These are phyloP conservation scores for Volucella bombylans DNA, from an alignment of 2,888 invertebrate genomes.

Conservation along the genomic window DNA sequence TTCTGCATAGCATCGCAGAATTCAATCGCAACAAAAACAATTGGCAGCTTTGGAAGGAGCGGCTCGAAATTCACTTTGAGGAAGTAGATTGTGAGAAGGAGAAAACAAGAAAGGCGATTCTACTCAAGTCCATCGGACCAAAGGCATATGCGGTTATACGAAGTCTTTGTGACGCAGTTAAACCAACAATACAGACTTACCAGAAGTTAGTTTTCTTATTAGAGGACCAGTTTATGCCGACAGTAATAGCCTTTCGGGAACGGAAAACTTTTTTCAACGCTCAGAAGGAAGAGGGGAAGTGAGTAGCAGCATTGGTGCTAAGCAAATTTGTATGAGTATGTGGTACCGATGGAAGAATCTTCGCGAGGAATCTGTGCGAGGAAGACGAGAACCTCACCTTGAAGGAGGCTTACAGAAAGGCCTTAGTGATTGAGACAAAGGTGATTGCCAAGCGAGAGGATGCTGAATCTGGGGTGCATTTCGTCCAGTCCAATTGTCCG, in stretches of 20 bases:
- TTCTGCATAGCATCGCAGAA: neutral
- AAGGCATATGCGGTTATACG: neutral
- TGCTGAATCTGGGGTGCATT: neutral
- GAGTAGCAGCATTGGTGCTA: neutral
- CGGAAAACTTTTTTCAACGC: neutral
- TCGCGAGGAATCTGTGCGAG: too few relatives aligned
- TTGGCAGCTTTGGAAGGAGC: conserved; percentile 12
- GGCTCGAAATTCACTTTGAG: conserved; percentile 2
- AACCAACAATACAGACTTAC: too few relatives aligned
- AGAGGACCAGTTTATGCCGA: neutral
- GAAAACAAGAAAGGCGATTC: neutral
- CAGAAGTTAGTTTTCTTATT: too few relatives aligned
- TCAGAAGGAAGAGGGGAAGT: too few relatives aligned
- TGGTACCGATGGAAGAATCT: too few relatives aligned
- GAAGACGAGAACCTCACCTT: too few relatives aligned
- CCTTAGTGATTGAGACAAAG: neutral
- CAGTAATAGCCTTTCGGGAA: neutral
- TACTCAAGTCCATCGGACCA: neutral
- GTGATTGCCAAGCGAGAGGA: neutral
- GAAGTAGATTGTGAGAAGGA: neutral
- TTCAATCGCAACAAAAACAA: neutral
- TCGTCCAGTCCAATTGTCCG: too few relatives aligned
- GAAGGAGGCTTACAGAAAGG: too few relatives aligned
- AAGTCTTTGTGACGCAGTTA: neutral
- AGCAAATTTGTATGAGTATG: too few relatives aligned